A percentile compares a stretch with the other conserved stretches of the same genome.
Conservation (phyloP, 2,888 invertebrate genomes). For the Strigamia crassipes region DNA sequence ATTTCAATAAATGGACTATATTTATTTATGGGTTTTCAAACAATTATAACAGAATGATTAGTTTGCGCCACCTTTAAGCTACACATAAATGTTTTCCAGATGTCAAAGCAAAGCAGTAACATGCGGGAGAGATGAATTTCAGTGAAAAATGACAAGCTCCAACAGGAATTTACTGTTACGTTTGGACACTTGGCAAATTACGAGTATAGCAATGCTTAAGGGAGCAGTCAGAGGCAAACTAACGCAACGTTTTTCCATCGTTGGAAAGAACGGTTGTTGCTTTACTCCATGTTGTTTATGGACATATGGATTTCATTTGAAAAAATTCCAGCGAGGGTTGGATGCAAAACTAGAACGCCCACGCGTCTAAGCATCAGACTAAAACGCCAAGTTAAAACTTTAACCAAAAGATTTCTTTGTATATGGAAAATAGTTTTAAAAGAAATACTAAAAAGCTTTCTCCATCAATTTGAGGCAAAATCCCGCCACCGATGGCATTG, state of each 20-base stretch:
- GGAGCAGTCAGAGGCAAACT: constrained; percentile 6
- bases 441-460: neutral
- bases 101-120: neutral
- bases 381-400: neutral
- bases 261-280: constrained; percentile 8
- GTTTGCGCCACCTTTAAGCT: neutral
- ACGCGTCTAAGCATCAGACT: neutral
- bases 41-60: too few species aligned
- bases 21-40: too few species aligned
- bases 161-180: neutral
- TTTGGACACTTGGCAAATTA: neutral
- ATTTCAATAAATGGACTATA: too few species aligned
- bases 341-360: neutral
- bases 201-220: neutral
- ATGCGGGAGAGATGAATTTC: neutral
- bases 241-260: neutral
- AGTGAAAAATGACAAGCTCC: neutral
- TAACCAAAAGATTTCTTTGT: neutral
- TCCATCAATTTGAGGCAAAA: neutral
- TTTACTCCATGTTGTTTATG: constrained; percentile 27
- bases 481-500: constrained; percentile 44
- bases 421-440: neutral
- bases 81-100: neutral
- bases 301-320: constrained; percentile 36
- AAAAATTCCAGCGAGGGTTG: neutral